These are phyloP conservation scores for Xenopus laevis DNA, from an alignment of 2,113 vertebrate species.

Conservation along the genomic window DNA sequence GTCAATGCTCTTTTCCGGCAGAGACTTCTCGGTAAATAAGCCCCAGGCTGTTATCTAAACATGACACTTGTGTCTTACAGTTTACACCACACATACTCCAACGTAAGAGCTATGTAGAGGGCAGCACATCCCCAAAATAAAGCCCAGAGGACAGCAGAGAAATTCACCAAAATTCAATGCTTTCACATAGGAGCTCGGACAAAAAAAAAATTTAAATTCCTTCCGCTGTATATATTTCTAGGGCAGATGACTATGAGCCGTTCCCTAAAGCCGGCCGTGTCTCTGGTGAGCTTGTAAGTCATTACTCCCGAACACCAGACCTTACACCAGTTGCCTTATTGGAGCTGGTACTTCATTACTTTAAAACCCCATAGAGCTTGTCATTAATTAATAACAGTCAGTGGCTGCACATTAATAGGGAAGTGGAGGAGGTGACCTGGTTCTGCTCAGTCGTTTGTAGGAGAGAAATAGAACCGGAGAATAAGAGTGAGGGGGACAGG, in stretches of 20 bases:
- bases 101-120: background rate
- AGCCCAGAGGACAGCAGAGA: background rate
- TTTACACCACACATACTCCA: no score
- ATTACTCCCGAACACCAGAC: background rate
- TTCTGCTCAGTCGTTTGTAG: constrained; percentile 4
- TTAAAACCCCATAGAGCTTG: constrained; percentile 18
- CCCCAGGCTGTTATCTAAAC: no score
- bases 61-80: no score
- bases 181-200: background rate
- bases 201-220: background rate
- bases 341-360: constrained; percentile 15
- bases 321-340: constrained; percentile 6
- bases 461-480: background rate
- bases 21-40: no score
- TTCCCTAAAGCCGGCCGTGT: background rate
- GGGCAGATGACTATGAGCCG: background rate
- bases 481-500: no score
- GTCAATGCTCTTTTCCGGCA: no score
- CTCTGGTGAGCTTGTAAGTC: constrained; percentile 1
- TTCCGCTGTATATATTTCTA: background rate
- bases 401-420: background rate
- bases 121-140: background rate
- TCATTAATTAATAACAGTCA: constrained; percentile 35
- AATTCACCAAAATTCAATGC: background rate
- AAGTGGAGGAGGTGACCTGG: constrained; percentile 1